A percentile compares a stretch with the other conserved stretches of the same genome.
phyloP scores from a whole-genome alignment of 1,140 invertebrate species.

The Pteromalus puparum region DNA sequence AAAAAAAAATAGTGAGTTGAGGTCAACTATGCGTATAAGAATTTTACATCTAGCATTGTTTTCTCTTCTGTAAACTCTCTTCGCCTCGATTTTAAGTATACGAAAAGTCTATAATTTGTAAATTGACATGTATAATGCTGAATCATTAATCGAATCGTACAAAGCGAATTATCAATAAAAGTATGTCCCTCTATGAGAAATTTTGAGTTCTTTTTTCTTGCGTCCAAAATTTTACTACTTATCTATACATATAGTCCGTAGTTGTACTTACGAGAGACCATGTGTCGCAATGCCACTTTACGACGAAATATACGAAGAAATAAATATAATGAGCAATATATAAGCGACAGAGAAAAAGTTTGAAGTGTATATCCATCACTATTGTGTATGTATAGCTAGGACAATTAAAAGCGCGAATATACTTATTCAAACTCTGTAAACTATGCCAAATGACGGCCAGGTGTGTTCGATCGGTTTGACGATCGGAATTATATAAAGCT shows the following conservation, averaged over 20 bases:
- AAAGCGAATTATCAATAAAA: conserved; percentile 24
- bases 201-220: conserved; percentile 27
- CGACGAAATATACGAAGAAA: conserved; percentile 31
- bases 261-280: not conserved
- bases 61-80: not conserved
- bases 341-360: conserved; percentile 47
- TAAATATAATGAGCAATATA: conserved; percentile 30
- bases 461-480: conserved; percentile 41
- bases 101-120: conserved; percentile 13
- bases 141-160: conserved; percentile 32
- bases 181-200: conserved; percentile 29
- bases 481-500: conserved; percentile 23
- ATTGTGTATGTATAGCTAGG: conserved; percentile 51
- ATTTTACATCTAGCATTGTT: not conserved
- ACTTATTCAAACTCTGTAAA: conserved; percentile 38
- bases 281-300: not conserved
- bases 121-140: conserved; percentile 24
- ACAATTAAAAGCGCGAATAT: conserved; percentile 52
- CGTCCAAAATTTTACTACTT: conserved; percentile 6
- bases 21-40: no score
- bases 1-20: not conserved
- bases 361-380: conserved; percentile 45
- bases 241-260: not conserved
- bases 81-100: not conserved
- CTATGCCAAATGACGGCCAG: conserved; percentile 49